Conservation (phyloP, 2,888 invertebrate species). For the Tholera decimalis region DNA sequence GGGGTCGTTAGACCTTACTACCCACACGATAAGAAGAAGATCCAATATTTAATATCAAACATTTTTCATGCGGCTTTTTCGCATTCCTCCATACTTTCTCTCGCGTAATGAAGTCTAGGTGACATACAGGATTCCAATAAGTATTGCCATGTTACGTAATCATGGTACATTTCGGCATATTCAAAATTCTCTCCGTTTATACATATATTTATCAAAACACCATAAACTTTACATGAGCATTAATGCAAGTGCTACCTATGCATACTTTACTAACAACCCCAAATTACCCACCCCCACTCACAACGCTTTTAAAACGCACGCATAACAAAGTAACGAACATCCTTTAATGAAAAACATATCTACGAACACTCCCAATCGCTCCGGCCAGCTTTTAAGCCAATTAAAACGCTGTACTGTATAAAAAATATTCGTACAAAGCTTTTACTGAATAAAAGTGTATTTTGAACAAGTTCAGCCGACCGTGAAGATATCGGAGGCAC, state of each 20-base stretch:
- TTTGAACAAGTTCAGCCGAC: slow-evolving; percentile 50
- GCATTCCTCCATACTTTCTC: not conserved
- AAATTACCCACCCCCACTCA: slow-evolving; percentile 8
- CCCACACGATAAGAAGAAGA: too few species aligned
- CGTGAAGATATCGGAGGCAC: slow-evolving; percentile 49
- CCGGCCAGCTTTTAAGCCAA: slow-evolving; percentile 46
- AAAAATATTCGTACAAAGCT: slow-evolving; percentile 45
- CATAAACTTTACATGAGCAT: not conserved
- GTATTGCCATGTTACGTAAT: not conserved
- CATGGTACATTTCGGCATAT: not conserved
- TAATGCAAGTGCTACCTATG: not conserved
- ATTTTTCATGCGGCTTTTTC: not conserved
- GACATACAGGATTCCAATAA: not conserved
- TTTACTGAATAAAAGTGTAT: slow-evolving; percentile 55
- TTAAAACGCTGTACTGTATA: slow-evolving; percentile 33
- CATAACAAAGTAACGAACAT: slow-evolving; percentile 20
- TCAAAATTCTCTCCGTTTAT: not conserved
- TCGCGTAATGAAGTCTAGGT: not conserved
- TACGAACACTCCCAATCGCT: slow-evolving; percentile 9
- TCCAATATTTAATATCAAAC: too few species aligned
- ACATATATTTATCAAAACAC: not conserved
- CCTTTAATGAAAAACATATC: slow-evolving; percentile 18
- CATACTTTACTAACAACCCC: not conserved
- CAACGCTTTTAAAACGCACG: slow-evolving; percentile 5
- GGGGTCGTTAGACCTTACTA: too few species aligned